Conservation (phyloP, 2,797 vertebrate species). For the Oreochromis mossambicus region DNA sequence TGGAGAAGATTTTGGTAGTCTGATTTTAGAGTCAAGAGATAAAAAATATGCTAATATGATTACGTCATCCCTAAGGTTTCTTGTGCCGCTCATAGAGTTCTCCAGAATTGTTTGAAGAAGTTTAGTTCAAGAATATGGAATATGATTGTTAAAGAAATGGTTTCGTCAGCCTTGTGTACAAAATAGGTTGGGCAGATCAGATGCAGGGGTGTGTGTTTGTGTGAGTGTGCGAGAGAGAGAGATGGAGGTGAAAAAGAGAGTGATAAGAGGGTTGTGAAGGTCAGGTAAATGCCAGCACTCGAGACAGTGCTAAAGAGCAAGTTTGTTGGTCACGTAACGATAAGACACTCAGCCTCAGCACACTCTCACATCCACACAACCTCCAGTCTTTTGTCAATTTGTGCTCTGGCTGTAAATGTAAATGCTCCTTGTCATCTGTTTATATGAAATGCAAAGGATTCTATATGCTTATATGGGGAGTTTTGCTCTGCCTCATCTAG, state of each 20-base stretch:
- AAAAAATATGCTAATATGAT: conserved; percentile 39
- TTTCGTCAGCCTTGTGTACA: neutral
- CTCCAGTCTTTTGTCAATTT: neutral
- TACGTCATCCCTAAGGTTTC: conserved; percentile 31
- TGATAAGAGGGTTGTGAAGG: conserved; percentile 53
- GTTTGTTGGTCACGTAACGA: conserved; percentile 58
- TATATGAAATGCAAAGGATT: neutral
- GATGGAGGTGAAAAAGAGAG: neutral
- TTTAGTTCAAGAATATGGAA: conserved; percentile 12
- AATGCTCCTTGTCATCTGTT: neutral
- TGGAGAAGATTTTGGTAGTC: conserved; percentile 29
- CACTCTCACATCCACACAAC: neutral
- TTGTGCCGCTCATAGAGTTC: conserved; percentile 26
- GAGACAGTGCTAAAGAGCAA: conserved; percentile 53
- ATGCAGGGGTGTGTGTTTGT: neutral
- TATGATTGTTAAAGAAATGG: neutral
- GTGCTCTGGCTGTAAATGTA: neutral
- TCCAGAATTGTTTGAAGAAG: conserved; percentile 16
- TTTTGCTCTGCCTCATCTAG: neutral
- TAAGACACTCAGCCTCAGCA: conserved; percentile 32
- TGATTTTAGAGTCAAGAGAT: conserved; percentile 31
- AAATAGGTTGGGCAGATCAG: neutral
- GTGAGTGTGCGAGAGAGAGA: neutral
- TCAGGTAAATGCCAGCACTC: conserved; percentile 68
- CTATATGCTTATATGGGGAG: neutral